Evolutionary conservation across 1,140 invertebrate species (phyloP), one percentile per base, ranked within the genome.

Genomic region (Pseudomyrmex sp.): DNA sequence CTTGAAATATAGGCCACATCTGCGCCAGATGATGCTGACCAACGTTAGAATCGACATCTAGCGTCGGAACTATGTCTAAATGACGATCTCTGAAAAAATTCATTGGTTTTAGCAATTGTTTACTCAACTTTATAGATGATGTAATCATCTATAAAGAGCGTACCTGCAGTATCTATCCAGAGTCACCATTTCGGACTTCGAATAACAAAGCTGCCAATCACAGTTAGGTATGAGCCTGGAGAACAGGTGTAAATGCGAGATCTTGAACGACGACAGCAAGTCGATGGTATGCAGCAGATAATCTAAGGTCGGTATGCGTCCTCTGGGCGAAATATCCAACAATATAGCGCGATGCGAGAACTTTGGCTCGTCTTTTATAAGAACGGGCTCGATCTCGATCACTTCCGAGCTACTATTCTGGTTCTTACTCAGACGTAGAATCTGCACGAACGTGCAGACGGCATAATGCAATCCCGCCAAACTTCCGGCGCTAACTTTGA

Each of bases 321-420:
- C 96, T 87, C 95, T 94, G 23, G 95, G 93, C 10, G 96, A 96
- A 70, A 96, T 95, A 89, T 97, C 96, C 63, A 97, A 88, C 15
- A 96, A 86, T 82, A 96, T 94, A 13, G 95, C 96, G 77, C 96
- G 93, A 83, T 96, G 95, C 15, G 93, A 91, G 23, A 96, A 93
- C 58, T 95, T 93, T 2, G 96, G 96, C 84, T 95, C 95, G 89
- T 97, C 96, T 89, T 96, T 95, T 65, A 97, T 96, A 54, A 96
- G 91, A 26, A 96, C 93, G 2, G 94, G 87, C 89, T 93, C 84
- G 86, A 94, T 91, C 82, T 94, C 88, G 75, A 89, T 92, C 61
- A 90, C 35, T 66, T 93, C 91, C 13, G 90, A 65, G 26, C 26
- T 26, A 46, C 73, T 85, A n/a, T 77, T 88, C 15, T 86, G 74